These are phyloP conservation scores for Tenthredo scrophulariae DNA, from an alignment of 2,888 invertebrate genomes.

Conservation along the genomic window DNA sequence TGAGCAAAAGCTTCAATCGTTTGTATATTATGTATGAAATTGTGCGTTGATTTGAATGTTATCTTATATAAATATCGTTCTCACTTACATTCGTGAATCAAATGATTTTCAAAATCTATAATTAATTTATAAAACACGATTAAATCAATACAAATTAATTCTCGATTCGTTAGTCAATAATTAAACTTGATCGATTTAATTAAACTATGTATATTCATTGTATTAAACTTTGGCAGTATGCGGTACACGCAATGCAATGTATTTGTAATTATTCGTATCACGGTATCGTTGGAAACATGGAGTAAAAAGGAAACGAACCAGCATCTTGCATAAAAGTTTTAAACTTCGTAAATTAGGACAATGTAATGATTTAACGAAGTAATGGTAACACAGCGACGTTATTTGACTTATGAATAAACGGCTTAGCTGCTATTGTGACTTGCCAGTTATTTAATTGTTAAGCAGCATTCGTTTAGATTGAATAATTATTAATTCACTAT, in stretches of 20 bases:
- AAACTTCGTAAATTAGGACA: background rate
- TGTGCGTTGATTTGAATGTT: conserved; percentile 6
- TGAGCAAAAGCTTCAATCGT: conserved; percentile 29
- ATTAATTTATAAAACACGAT: background rate
- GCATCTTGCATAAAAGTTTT: background rate
- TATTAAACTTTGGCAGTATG: conserved; percentile 32
- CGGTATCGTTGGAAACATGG: background rate
- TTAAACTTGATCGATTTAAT: background rate
- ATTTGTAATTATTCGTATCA: conserved; percentile 14
- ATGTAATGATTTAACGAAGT: background rate
- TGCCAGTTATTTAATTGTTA: background rate
- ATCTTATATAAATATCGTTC: background rate
- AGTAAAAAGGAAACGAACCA: background rate
- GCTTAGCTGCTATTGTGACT: conserved; percentile 28
- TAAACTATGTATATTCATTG: conserved; percentile 3
- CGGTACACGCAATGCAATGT: background rate
- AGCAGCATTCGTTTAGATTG: background rate
- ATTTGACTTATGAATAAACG: conserved; percentile 9
- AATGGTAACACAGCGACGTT: conserved; percentile 29
- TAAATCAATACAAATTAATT: background rate
- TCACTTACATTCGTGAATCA: background rate
- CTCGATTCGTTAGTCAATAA: background rate
- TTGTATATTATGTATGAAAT: background rate
- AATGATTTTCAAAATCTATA: background rate
- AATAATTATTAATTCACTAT: background rate